Evolutionary conservation across 2,797 vertebrate species (phyloP), one percentile per base, ranked within the genome.

Genomic region (Sus cebifrons): DNA sequence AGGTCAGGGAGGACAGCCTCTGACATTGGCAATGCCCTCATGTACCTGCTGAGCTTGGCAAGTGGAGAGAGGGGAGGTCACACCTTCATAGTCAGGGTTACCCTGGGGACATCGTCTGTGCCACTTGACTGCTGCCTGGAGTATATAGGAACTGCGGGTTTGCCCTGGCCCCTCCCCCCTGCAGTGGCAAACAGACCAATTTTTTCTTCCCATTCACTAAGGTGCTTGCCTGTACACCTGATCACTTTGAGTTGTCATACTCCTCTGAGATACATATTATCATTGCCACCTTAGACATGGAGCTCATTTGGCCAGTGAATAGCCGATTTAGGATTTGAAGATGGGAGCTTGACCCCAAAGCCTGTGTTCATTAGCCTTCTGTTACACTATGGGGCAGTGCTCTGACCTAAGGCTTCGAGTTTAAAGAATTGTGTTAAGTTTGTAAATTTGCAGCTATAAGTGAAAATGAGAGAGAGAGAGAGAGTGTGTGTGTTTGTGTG

Each of bases 401-500:
- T 29, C 25, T 11, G 62, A 13, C 6, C 2, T 21, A 15, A 21
- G 21, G 44, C 13, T 71, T 58, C 27, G 5, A 65, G 32, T 11
- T 23, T 16, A 40, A 44, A 93, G 62, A 82, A 67, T 49, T 20
- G 13, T 36, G 15, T 60, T 78, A 23, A 70, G 58, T 81, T 15
- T 32, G 54, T 16, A 73, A 86, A 65, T 81, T 16, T n/a, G 54
- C 9, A 77, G 21, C 88, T 70, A 0, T 64, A 82, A 58, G 27
- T 74, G 78, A 62, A 29, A 90, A 82, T 25, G 44, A 49, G 23
- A 13, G 15, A 5, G 29, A 32, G 10, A 1, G 67, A 32, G 14
- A 1, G 62, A 29, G 25, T 5, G 12, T 1, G 4, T 18, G 21
- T 3, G 0, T 49, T 62, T 15, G 16, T 11, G 40, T 6, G 20